These are phyloP conservation scores for Toxostoma redivivum DNA, from an alignment of 2,113 vertebrate genomes.

Conservation along the genomic window DNA sequence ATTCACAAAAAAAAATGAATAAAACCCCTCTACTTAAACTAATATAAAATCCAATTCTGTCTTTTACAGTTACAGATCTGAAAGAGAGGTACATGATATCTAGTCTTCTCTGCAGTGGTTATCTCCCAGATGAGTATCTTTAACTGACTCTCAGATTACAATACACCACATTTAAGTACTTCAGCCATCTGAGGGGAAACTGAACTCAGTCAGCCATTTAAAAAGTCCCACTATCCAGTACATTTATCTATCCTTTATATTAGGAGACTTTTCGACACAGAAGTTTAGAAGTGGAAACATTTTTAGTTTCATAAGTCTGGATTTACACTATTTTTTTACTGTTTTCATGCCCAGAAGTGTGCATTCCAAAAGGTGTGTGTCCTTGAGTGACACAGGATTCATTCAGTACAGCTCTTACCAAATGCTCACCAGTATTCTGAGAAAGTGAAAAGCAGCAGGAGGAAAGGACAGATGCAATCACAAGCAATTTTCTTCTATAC, in stretches of 20 bases:
- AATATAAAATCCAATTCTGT: background rate
- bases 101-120: background rate
- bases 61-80: background rate
- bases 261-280: background rate
- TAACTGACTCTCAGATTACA: background rate
- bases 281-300: background rate
- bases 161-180: background rate
- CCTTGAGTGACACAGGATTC: background rate
- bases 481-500: background rate
- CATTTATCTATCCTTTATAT: background rate
- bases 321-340: background rate
- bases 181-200: background rate
- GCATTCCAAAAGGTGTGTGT: background rate
- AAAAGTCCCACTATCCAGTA: background rate
- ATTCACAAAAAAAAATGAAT: background rate
- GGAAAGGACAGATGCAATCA: background rate
- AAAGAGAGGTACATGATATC: background rate
- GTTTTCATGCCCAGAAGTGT: background rate
- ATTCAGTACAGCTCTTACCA: background rate
- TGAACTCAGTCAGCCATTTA: background rate
- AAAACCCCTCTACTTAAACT: background rate
- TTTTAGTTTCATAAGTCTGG: background rate
- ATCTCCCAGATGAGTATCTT: background rate
- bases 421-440: background rate
- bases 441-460: background rate